phyloP scores from a whole-genome alignment of 2,888 invertebrate species.

The Dorcus hopei region DNA sequence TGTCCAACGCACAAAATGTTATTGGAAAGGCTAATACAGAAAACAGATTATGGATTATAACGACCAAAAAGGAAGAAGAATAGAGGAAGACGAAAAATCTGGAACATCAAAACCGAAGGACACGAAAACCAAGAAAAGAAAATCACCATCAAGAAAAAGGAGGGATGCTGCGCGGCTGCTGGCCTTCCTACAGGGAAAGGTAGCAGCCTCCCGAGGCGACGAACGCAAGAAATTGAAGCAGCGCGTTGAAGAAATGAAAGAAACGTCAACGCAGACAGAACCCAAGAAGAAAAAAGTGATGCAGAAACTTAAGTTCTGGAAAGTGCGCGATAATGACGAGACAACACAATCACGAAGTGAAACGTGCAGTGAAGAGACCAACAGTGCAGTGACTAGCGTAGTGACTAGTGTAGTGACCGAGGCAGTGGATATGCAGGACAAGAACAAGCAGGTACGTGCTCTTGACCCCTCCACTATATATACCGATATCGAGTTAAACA shows the following conservation, averaged over 20 bases:
- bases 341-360: background rate
- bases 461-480: background rate
- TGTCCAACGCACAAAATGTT: constrained; percentile 6
- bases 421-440: background rate
- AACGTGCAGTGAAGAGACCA: background rate
- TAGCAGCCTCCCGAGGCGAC: too few relatives aligned
- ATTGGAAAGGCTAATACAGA: constrained; percentile 7
- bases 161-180: too few relatives aligned
- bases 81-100: background rate
- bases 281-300: background rate
- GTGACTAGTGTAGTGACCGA: background rate
- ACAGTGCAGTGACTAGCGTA: background rate
- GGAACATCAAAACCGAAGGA: background rate
- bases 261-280: background rate
- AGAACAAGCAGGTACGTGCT: background rate
- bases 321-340: background rate
- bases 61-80: background rate
- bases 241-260: background rate
- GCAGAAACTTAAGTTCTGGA: background rate
- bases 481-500: background rate
- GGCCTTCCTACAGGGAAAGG: too few relatives aligned
- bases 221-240: too few relatives aligned
- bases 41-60: constrained; percentile 7
- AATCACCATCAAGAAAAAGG: background rate
- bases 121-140: background rate